Conservation (phyloP, 2,113 vertebrate species). For the Thinocorus orbignyianus region DNA sequence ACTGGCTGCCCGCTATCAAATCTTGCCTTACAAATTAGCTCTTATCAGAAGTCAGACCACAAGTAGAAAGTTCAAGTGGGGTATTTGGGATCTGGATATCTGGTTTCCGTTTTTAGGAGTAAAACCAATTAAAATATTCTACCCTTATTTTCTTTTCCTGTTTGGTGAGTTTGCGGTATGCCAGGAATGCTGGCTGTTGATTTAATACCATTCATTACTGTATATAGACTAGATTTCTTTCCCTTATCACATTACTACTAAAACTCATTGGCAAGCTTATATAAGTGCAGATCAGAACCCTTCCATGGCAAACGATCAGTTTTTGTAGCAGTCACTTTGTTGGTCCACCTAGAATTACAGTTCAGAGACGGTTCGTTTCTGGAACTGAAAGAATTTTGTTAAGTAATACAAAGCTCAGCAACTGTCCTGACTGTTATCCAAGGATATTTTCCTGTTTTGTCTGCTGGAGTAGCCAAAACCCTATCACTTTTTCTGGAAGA, state of each 20-base stretch:
- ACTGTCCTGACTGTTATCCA: not conserved
- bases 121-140: not conserved
- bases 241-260: no score
- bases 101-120: constrained; percentile 35
- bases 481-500: not conserved
- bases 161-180: not conserved
- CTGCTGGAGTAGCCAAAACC: not conserved
- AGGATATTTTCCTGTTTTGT: not conserved
- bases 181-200: not conserved
- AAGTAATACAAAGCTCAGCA: not conserved
- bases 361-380: not conserved
- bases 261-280: not conserved
- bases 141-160: not conserved
- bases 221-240: not conserved
- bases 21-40: not conserved
- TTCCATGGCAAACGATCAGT: not conserved
- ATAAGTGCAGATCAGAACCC: not conserved
- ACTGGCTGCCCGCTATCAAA: not conserved
- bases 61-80: constrained; percentile 28
- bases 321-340: not conserved
- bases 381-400: not conserved
- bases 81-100: not conserved
- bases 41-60: not conserved
- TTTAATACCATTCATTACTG: constrained; percentile 1
- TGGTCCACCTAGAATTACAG: not conserved